These are phyloP conservation scores for Sciurus vulgaris DNA, from an alignment of 2,797 vertebrate species.

Conservation along the genomic window DNA sequence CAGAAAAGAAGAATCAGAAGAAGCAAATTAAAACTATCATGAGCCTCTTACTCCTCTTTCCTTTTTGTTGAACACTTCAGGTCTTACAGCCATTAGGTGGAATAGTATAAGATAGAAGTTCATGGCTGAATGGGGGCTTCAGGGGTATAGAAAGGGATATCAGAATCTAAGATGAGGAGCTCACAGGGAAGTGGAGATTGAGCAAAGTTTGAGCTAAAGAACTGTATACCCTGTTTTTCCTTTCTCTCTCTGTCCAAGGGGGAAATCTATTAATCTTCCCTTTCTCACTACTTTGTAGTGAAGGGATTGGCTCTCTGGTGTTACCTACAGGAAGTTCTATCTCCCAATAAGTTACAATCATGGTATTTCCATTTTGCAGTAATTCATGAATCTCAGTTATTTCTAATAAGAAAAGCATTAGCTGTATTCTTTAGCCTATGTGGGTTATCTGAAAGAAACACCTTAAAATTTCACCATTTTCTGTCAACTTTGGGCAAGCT, in stretches of 20 bases:
- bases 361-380: neutral
- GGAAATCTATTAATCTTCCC: neutral
- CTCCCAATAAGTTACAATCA: constrained; percentile 33
- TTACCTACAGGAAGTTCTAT: neutral
- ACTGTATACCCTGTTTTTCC: neutral
- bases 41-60: neutral
- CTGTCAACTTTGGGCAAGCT: neutral
- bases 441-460: neutral
- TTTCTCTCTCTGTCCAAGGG: neutral
- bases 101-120: neutral
- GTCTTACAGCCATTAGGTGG: neutral
- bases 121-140: neutral
- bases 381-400: neutral
- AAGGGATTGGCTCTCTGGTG: constrained; percentile 3
- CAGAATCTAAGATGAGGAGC: neutral
- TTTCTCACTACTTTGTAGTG: neutral
- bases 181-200: neutral
- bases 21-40: neutral
- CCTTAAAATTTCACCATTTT: neutral
- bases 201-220: neutral
- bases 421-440: neutral
- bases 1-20: neutral
- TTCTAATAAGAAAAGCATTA: neutral
- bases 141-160: neutral
- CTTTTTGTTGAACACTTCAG: neutral